Conservation (phyloP, 2,113 vertebrate species). For the Chaetodon trifascialis region DNA sequence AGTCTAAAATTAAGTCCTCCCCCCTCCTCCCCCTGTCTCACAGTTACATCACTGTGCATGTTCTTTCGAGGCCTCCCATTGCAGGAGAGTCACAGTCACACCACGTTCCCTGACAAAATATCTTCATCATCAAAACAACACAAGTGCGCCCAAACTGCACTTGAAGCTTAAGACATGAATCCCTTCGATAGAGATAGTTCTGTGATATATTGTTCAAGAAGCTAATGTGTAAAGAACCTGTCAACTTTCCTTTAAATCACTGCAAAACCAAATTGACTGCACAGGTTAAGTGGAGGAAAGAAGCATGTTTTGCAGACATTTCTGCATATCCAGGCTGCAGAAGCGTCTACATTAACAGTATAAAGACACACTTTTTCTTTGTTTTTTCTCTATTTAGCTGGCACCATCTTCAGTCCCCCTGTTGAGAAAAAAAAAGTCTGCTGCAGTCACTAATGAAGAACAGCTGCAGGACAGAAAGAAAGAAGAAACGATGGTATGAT, state of each 20-base stretch:
- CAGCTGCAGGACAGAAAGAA: slow-evolving; percentile 2
- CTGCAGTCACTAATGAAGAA: not conserved
- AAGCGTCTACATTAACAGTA: not conserved
- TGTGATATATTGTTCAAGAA: not conserved
- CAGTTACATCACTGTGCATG: slow-evolving; percentile 41
- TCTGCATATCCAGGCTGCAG: not conserved
- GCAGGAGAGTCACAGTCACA: slow-evolving; percentile 37
- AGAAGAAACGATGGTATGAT: too few species aligned
- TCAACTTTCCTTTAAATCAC: not conserved
- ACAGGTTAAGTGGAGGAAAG: not conserved
- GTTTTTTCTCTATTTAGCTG: not conserved
- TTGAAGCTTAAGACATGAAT: too few species aligned
- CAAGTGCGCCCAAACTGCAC: not conserved
- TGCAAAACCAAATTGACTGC: not conserved
- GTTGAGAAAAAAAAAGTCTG: not conserved
- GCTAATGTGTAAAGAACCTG: not conserved
- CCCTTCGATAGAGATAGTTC: not conserved
- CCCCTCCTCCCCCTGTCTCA: not conserved
- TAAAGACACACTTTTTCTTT: not conserved
- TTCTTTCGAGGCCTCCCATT: slow-evolving; percentile 29
- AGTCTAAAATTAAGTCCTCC: slow-evolving; percentile 59
- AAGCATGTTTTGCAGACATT: not conserved
- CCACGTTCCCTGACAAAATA: not conserved
- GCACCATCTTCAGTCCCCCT: not conserved
- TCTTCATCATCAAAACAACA: slow-evolving; percentile 16